A percentile compares a stretch with the other conserved stretches of the same genome.
phyloP scores from a whole-genome alignment of 2,888 invertebrate genomes.

The Raillietiella orientalis region DNA sequence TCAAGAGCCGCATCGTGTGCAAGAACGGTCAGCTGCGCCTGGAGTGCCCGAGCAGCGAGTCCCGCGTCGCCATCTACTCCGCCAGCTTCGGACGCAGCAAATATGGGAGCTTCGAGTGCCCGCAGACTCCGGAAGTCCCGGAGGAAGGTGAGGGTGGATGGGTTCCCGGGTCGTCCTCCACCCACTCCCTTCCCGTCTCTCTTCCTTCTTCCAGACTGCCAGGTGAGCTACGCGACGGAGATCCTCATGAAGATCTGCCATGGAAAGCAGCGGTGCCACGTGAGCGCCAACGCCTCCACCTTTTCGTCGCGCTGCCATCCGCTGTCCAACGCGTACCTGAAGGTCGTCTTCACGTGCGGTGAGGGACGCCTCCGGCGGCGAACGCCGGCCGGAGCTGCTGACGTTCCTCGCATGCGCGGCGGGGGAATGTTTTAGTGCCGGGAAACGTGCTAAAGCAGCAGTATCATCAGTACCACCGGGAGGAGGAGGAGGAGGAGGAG shows the following conservation, averaged over 20 bases:
- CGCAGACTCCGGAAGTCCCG: slow-evolving; percentile 47
- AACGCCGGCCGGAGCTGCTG: no score
- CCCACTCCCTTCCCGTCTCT: slow-evolving; percentile 2
- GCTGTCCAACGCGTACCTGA: slow-evolving; percentile 8
- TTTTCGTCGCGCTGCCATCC: slow-evolving; percentile 9
- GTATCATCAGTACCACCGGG: slow-evolving; percentile 40
- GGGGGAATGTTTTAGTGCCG: slow-evolving; percentile 41
- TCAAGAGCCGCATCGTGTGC: slow-evolving; percentile 72
- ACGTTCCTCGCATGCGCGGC: no score
- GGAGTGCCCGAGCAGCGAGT: slow-evolving; percentile 46
- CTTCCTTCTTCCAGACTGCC: slow-evolving; percentile 28
- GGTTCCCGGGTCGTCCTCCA: slow-evolving; percentile 8
- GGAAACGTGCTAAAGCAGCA: slow-evolving; percentile 47
- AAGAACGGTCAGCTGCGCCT: slow-evolving; percentile 62
- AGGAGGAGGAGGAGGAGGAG: slow-evolving; percentile 29
- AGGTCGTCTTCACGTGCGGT: slow-evolving; percentile 10
- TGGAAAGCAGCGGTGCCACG: slow-evolving; percentile 9
- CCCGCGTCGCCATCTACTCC: slow-evolving; percentile 64
- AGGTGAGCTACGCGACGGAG: slow-evolving; percentile 64
- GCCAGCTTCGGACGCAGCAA: slow-evolving; percentile 68
- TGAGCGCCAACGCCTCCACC: slow-evolving; percentile 8
- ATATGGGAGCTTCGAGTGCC: slow-evolving; percentile 55
- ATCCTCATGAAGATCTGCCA: slow-evolving; percentile 44
- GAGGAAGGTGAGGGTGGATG: slow-evolving; percentile 76
- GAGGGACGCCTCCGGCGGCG: slow-evolving; percentile 8